These are phyloP conservation scores for Acinonyx jubatus DNA, from an alignment of 2,113 vertebrate genomes.

Conservation along the genomic window DNA sequence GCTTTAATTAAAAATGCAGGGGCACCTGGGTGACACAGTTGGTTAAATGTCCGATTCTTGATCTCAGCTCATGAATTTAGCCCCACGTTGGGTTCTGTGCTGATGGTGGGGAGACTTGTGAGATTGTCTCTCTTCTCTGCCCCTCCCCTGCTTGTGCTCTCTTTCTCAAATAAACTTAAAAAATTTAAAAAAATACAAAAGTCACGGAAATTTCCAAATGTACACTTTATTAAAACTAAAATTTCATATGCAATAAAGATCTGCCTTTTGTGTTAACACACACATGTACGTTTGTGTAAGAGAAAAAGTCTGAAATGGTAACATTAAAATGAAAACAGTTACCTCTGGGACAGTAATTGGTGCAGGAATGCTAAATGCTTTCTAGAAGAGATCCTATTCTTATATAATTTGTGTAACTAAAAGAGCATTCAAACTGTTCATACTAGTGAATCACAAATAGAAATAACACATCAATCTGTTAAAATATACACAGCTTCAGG, in stretches of 20 bases:
- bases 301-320: neutral
- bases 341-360: neutral
- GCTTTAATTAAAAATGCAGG: constrained; percentile 12
- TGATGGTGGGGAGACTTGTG: no score
- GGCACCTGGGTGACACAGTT: no score
- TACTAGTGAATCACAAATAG: neutral
- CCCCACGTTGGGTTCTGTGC: no score
- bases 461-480: neutral
- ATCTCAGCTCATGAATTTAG: no score
- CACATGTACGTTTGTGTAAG: neutral
- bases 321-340: neutral
- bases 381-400: neutral
- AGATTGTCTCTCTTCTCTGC: no score
- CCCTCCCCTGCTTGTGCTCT: no score
- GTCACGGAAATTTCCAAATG: constrained; percentile 13
- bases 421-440: neutral
- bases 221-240: constrained; percentile 52
- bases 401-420: neutral
- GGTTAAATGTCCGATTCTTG: no score
- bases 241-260: neutral
- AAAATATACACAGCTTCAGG: neutral
- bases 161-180: no score
- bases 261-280: neutral
- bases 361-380: neutral
- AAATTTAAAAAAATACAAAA: neutral